Base-by-base conservation (phyloP, 2,113 vertebrate species). In the Syngnathus floridae region DNA sequence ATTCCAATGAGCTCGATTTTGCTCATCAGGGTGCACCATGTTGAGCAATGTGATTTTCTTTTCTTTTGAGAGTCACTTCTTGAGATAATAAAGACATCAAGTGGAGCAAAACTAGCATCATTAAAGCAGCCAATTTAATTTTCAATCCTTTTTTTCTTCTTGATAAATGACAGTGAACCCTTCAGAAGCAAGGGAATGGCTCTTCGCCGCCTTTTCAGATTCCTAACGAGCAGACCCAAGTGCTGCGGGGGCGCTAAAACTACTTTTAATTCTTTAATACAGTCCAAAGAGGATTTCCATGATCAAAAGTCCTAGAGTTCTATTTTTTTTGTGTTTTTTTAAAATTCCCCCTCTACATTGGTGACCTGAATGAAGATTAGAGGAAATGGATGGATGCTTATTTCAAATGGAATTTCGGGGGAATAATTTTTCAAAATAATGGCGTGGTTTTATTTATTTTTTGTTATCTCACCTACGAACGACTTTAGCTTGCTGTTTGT, bases 11-110 rank as follows among this genome's bases (percentile, higher is more conserved):
- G 8, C 58, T 3, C 31, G 35, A 31, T n/a, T 40, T n/a, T 4
- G 51, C 10, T 31, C 5, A 82, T 64, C 72, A 85, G 85, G 72
- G 78, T 81, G 85, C 81, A 84, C 76, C 75, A 31, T 41, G 12
- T 0, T 51, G 35, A 10, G 76, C 43, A 52, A 16, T 56, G 16
- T 14, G 5, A 5, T 54, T 26, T 26, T 4, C 21, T 9, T 51
- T 9, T 51, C 8, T 7, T 48, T 48, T 48, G 7, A 19, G 5
- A 56, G 7, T 31, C 6, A n/a, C 36, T 12, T 21, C 37, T 61
- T 16, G 11, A 60, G n/a, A 61, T 26, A 43, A 43, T 26, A 22
- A 6, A 21, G 21, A 63, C 36, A 64, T 64, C n/a, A 40, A 49
- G 45, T 21, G 21, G 11, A 26, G 36, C 21, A 41, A 17, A 46